phyloP scores from a whole-genome alignment of 2,888 invertebrate genomes.

The Hypolimnas misippus region DNA sequence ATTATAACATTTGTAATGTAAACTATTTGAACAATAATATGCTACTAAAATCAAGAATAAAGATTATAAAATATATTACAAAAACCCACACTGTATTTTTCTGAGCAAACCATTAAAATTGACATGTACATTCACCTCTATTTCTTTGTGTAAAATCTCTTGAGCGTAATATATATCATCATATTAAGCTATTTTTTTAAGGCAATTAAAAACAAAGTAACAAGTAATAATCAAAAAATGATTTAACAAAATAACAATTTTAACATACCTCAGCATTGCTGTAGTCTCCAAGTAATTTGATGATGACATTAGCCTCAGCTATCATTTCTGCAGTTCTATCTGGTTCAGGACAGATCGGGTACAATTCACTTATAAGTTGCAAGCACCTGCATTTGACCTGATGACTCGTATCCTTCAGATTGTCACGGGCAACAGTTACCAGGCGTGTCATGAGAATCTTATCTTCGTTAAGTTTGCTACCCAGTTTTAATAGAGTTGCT shows the following conservation, averaged over 20 bases:
- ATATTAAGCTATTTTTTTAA: no score
- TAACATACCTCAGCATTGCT: conserved; percentile 87
- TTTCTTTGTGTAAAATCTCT: no score
- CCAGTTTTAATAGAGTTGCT: conserved; percentile 88
- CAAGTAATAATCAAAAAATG: no score
- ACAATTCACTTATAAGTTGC: conserved; percentile 90
- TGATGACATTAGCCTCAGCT: conserved; percentile 84
- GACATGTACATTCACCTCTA: no score
- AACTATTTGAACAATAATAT: no score
- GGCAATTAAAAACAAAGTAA: no score
- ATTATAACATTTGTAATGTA: background rate
- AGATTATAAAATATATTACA: no score
- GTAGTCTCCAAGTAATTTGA: conserved; percentile 92
- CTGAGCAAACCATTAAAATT: no score
- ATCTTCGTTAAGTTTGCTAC: conserved; percentile 84
- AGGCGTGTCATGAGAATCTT: conserved; percentile 85
- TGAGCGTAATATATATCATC: no score
- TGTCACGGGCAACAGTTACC: conserved; percentile 86
- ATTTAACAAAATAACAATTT: background rate
- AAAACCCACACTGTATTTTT: no score
- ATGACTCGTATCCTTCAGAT: conserved; percentile 90
- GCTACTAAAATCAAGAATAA: no score
- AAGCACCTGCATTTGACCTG: conserved; percentile 91
- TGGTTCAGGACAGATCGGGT: conserved; percentile 83
- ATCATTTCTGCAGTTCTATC: conserved; percentile 75